Evolutionary conservation across 2,888 invertebrate species (phyloP).

Genomic region (Zaprionus obscuricornis): DNA sequence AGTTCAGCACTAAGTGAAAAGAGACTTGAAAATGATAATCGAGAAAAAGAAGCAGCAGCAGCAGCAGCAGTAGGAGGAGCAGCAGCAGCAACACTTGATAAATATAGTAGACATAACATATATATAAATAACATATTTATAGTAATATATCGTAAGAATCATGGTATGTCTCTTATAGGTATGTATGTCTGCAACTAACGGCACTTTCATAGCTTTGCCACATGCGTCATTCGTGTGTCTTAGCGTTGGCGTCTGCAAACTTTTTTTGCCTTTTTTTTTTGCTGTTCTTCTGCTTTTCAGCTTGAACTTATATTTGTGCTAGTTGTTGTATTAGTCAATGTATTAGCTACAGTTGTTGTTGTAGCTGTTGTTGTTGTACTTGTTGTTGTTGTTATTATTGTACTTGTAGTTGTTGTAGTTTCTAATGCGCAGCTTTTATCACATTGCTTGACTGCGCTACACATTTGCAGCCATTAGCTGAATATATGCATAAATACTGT

Average conservation of each 20-base stretch:
- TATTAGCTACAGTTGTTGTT: conserved; percentile 20
- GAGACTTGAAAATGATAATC: no score
- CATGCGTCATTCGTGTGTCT: conserved; percentile 31
- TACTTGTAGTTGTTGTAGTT: conserved; percentile 10
- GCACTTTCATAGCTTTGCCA: conserved; percentile 37
- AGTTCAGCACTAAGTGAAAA: conserved; percentile 3
- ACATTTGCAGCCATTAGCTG: conserved; percentile 49
- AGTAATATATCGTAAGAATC: conserved; percentile 40
- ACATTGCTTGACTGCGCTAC: not conserved
- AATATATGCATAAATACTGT: conserved; percentile 50
- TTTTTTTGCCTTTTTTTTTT: conserved; percentile 39
- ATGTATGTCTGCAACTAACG: conserved; percentile 34
- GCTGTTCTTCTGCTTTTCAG: conserved; percentile 4
- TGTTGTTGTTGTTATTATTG: no score
- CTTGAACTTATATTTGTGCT: not conserved
- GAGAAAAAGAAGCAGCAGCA: no score
- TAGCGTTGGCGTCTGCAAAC: conserved; percentile 46
- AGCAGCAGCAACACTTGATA: no score
- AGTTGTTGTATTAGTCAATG: conserved; percentile 25
- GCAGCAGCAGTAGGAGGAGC: no score
- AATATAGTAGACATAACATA: no score
- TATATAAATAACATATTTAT: conserved; percentile 59
- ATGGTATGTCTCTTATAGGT: conserved; percentile 27
- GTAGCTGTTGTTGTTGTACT: conserved; percentile 9
- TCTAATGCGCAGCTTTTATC: conserved; percentile 14